Evolutionary conservation across 2,888 invertebrate genomes (phyloP).

Genomic region (Carpatolechia fugitivella): DNA sequence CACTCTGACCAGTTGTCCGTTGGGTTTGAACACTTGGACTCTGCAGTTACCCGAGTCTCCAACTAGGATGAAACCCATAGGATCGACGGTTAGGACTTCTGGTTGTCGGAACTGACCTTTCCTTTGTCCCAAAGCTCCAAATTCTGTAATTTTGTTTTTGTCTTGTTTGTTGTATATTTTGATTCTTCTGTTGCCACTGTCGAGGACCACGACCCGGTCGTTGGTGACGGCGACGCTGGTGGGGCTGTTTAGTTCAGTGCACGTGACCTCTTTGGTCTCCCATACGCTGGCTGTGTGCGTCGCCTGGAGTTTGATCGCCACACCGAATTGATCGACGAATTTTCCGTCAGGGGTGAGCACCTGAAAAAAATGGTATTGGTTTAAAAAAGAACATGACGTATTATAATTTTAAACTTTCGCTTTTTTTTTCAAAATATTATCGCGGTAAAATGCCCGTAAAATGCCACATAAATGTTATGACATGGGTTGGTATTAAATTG

Average conservation of each 20-base stretch:
- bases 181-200: conserved; percentile 86
- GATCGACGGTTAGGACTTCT: conserved; percentile 85
- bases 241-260: conserved; percentile 84
- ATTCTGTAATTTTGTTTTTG: conserved; percentile 78
- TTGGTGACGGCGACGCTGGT: conserved; percentile 83
- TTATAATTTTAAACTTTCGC: too few species aligned
- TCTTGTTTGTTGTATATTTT: conserved; percentile 77
- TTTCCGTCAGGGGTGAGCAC: conserved; percentile 79
- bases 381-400: background rate
- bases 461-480: too few species aligned
- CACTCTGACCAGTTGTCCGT: conserved; percentile 83
- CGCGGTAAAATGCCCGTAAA: too few species aligned
- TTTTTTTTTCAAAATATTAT: too few species aligned
- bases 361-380: conserved; percentile 38
- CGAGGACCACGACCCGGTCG: conserved; percentile 79
- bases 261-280: conserved; percentile 51
- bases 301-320: conserved; percentile 54
- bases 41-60: conserved; percentile 89
- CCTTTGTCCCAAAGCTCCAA: conserved; percentile 82
- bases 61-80: conserved; percentile 85
- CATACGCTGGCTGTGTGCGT: conserved; percentile 49
- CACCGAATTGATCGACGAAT: conserved; percentile 81
- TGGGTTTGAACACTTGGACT: conserved; percentile 86
- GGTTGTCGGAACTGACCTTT: conserved; percentile 86
- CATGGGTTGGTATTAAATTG: too few species aligned